Conservation (phyloP, 2,888 invertebrate genomes). For the Agrilus mali region DNA sequence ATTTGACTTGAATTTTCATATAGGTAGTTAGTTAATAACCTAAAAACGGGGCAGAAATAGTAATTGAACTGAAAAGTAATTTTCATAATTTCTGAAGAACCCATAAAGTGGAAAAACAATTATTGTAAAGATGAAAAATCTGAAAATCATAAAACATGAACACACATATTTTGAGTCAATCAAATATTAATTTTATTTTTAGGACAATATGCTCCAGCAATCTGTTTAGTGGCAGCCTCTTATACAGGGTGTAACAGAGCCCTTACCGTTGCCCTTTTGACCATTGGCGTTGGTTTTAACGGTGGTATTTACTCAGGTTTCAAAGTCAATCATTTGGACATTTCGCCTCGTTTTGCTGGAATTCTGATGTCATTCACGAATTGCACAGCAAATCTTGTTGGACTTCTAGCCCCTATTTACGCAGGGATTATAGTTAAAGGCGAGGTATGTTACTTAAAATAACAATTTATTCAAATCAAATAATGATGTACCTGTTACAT, state of each 20-base stretch:
- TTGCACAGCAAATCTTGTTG: constrained; percentile 76
- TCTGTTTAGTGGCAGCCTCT: constrained; percentile 67
- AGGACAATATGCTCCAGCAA: constrained; percentile 76
- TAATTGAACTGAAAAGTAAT: too few species aligned
- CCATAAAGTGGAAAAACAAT: too few species aligned
- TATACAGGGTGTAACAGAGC: constrained; percentile 75
- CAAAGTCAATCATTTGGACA: constrained; percentile 80
- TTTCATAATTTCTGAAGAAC: too few species aligned
- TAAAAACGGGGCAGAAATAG: too few species aligned
- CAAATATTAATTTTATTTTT: constrained; percentile 16
- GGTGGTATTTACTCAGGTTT: constrained; percentile 80
- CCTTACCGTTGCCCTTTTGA: constrained; percentile 64
- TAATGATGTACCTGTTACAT: too few species aligned
- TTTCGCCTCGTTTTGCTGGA: constrained; percentile 82
- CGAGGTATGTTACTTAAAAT: constrained; percentile 38
- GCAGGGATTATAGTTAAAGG: constrained; percentile 71
- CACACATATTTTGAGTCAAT: too few species aligned
- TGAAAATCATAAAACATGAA: too few species aligned
- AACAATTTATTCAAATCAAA: neutral
- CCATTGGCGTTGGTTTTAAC: constrained; percentile 73
- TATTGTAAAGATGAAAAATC: too few species aligned
- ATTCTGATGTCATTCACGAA: constrained; percentile 86
- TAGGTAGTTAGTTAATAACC: too few species aligned
- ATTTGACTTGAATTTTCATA: too few species aligned
- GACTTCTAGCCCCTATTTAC: constrained; percentile 70